Evolutionary conservation across 1,140 invertebrate genomes (phyloP).

Genomic region (Caenorhabditis brenneri): DNA sequence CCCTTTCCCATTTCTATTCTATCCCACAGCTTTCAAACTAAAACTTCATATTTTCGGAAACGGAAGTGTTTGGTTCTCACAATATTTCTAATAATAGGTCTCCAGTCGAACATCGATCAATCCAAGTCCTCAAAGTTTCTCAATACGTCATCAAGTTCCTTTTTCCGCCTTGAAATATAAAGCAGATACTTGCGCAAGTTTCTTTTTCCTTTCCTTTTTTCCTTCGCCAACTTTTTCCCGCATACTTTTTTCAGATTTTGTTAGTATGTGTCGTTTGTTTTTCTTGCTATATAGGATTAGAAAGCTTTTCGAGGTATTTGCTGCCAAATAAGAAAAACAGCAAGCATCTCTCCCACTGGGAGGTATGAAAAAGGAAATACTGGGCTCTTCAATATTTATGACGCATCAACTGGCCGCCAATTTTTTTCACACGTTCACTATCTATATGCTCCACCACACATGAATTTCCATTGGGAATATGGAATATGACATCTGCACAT

Average conservation of each 20-base stretch:
- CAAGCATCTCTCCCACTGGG: neutral
- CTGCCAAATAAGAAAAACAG: neutral
- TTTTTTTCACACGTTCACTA: neutral
- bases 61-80: neutral
- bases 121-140: neutral
- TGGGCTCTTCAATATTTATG: neutral
- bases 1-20: too few species aligned
- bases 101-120: neutral
- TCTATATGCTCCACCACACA: neutral
- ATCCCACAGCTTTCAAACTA: too few species aligned
- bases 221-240: neutral
- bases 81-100: neutral
- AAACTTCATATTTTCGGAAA: too few species aligned
- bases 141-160: neutral
- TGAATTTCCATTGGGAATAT: neutral
- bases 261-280: neutral
- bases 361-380: neutral
- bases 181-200: neutral
- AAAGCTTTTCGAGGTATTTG: neutral
- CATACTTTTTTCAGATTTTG: too few species aligned
- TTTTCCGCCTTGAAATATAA: neutral
- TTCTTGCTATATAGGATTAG: neutral
- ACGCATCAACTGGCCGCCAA: neutral
- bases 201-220: neutral
- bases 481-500: slow-evolving; percentile 14